Percentiles rank a stretch among this genome's conserved stretches.
phyloP scores from a whole-genome alignment of 1,140 invertebrate genomes.

The Drosophila insularis region DNA sequence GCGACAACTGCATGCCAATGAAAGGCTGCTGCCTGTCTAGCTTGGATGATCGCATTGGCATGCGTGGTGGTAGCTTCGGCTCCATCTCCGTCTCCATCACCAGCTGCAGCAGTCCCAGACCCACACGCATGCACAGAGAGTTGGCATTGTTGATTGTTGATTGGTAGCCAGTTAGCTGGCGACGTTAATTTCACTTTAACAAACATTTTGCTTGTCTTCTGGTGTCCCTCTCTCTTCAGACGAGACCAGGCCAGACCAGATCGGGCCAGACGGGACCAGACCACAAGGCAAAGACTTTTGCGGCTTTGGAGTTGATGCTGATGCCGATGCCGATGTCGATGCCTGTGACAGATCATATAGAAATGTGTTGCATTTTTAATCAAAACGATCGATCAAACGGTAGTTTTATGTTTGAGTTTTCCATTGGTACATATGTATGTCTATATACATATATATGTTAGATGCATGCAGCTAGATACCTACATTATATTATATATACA shows the following conservation, averaged over 20 bases:
- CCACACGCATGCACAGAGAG: slow-evolving; percentile 38
- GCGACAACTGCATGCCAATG: slow-evolving; percentile 67
- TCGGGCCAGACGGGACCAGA: slow-evolving; percentile 16
- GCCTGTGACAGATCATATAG: slow-evolving; percentile 81
- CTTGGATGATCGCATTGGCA: slow-evolving; percentile 30
- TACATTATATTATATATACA: neutral
- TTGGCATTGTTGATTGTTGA: slow-evolving; percentile 76
- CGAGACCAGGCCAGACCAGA: neutral
- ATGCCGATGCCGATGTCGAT: slow-evolving; percentile 37
- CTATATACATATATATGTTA: slow-evolving; percentile 51
- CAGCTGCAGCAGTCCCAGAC: slow-evolving; percentile 5
- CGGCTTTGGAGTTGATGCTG: slow-evolving; percentile 43
- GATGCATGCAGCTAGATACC: neutral
- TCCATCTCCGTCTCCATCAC: too few species aligned
- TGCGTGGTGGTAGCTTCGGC: slow-evolving; percentile 6
- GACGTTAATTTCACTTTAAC: slow-evolving; percentile 82
- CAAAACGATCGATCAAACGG: slow-evolving; percentile 82
- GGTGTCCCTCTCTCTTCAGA: slow-evolving; percentile 8
- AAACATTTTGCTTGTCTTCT: slow-evolving; percentile 77
- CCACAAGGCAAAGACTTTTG: slow-evolving; percentile 58
- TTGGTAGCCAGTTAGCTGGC: slow-evolving; percentile 70
- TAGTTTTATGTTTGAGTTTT: slow-evolving; percentile 70
- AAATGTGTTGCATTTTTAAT: slow-evolving; percentile 82
- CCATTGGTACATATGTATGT: slow-evolving; percentile 33
- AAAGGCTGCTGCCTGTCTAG: slow-evolving; percentile 54